Evolutionary conservation across 1,140 invertebrate species (phyloP).

Genomic region (Scaptomyza hsui): DNA sequence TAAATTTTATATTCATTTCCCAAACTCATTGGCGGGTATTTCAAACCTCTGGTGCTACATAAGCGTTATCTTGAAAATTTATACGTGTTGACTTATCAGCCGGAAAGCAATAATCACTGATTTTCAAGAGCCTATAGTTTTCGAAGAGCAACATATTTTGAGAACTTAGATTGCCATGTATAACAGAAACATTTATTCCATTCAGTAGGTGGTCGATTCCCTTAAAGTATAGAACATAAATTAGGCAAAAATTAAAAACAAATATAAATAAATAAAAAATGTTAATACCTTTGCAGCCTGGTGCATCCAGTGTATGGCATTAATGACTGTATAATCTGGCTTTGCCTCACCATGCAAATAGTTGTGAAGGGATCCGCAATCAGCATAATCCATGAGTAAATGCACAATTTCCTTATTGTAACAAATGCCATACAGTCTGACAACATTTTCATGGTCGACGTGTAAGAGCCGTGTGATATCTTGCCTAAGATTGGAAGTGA

Average conservation of each 20-base stretch:
- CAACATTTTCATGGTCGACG: background rate
- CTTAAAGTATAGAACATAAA: background rate
- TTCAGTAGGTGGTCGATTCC: background rate
- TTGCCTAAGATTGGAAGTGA: background rate
- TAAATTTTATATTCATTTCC: background rate
- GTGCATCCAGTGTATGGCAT: conserved; percentile 6
- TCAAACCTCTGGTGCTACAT: conserved; percentile 1
- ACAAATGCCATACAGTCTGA: background rate
- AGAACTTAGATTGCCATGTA: background rate
- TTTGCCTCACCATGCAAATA: background rate
- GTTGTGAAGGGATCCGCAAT: background rate
- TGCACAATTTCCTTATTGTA: background rate
- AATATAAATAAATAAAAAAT: background rate
- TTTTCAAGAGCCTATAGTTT: background rate
- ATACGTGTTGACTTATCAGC: background rate
- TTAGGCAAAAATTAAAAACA: background rate
- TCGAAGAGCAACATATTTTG: background rate
- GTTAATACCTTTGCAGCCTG: background rate
- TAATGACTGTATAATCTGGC: background rate
- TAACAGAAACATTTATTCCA: background rate
- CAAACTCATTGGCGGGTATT: background rate
- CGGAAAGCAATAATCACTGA: background rate
- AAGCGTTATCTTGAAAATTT: background rate
- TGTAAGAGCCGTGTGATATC: background rate
- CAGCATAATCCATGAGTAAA: background rate